Evolutionary conservation across 2,113 vertebrate species (phyloP).

Genomic region (human): DNA sequence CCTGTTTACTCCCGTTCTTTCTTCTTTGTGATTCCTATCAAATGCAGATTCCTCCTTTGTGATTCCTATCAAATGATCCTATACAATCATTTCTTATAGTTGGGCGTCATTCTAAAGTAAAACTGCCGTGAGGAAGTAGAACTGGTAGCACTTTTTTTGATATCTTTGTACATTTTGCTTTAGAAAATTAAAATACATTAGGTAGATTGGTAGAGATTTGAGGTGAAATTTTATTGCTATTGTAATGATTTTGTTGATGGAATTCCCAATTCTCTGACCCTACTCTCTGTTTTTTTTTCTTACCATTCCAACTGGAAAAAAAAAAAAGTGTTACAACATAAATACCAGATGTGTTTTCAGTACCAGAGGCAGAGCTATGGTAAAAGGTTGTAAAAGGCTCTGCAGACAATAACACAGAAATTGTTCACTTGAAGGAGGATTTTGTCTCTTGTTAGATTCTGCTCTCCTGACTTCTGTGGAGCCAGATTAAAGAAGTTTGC

Average conservation of each 20-base stretch:
- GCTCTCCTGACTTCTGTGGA: background rate
- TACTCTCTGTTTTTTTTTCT: background rate
- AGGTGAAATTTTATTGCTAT: background rate
- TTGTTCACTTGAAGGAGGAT: background rate
- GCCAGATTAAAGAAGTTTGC: background rate
- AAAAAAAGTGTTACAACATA: background rate
- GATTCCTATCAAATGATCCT: background rate
- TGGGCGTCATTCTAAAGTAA: background rate
- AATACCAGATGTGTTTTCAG: background rate
- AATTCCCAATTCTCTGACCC: background rate
- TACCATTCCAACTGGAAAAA: background rate
- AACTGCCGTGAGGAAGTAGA: background rate
- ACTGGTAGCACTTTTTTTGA: background rate
- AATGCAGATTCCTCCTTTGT: background rate
- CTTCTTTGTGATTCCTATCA: background rate
- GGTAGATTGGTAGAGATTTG: background rate
- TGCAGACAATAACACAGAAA: background rate
- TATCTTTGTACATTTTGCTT: slow-evolving; percentile 3
- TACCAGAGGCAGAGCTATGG: background rate
- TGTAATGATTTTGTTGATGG: background rate
- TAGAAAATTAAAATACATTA: background rate
- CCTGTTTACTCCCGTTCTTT: background rate
- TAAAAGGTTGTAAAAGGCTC: background rate
- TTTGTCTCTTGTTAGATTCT: background rate
- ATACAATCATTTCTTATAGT: background rate